A percentile compares a stretch with the other conserved stretches of the same genome.
Conservation (phyloP, 2,888 invertebrate genomes). For the Hesperia comma region DNA sequence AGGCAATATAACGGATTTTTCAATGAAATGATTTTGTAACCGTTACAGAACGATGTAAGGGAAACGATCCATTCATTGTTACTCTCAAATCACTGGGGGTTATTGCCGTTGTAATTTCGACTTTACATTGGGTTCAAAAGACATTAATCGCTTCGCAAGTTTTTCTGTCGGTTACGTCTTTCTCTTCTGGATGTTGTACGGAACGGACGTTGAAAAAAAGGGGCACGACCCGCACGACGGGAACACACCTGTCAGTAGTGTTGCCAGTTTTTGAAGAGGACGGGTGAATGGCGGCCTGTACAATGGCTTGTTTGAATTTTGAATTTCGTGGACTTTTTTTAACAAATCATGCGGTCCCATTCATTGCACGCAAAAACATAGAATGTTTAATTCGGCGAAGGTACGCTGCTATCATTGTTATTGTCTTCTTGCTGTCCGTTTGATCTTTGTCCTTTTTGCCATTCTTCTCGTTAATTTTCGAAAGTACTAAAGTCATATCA, state of each 20-base stretch:
- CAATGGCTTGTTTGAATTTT: slow-evolving; percentile 69
- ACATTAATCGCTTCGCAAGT: slow-evolving; percentile 40
- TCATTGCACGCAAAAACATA: slow-evolving; percentile 28
- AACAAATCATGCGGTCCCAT: slow-evolving; percentile 33
- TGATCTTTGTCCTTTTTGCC: neutral
- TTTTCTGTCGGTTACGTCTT: slow-evolving; percentile 48
- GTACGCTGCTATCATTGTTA: neutral
- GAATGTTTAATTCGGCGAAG: slow-evolving; percentile 20
- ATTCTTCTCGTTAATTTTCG: neutral
- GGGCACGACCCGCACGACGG: slow-evolving; percentile 81
- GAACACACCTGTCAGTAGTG: slow-evolving; percentile 83
- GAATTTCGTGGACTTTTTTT: slow-evolving; percentile 53
- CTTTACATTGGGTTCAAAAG: slow-evolving; percentile 44
- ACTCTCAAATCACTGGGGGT: slow-evolving; percentile 63
- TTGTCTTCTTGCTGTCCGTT: slow-evolving; percentile 11
- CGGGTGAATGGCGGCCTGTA: slow-evolving; percentile 73
- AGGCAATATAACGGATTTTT: slow-evolving; percentile 54
- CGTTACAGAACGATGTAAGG: slow-evolving; percentile 79
- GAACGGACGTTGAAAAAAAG: slow-evolving; percentile 83
- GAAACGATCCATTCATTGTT: slow-evolving; percentile 82
- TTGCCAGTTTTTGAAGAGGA: slow-evolving; percentile 81
- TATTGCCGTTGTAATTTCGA: slow-evolving; percentile 45
- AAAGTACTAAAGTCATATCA: neutral
- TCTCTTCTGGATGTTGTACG: slow-evolving; percentile 53
- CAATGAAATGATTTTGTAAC: slow-evolving; percentile 59